Evolutionary conservation across 2,797 vertebrate species (phyloP).

Genomic region (Gambelia wislizenii): DNA sequence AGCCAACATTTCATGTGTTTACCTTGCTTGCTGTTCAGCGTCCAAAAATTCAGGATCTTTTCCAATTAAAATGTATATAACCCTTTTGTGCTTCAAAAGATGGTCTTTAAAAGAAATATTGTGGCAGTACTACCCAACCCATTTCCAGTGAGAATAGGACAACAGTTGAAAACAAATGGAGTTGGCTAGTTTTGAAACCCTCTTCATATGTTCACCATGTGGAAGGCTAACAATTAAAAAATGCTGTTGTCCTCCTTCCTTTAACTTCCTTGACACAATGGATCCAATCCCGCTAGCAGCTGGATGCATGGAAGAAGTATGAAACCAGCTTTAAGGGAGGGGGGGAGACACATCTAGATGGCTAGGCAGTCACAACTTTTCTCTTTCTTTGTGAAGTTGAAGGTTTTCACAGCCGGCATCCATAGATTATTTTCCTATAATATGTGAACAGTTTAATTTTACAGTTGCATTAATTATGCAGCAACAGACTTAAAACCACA

Average conservation of each 20-base stretch:
- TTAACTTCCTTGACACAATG: background rate
- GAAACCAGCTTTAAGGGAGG: conserved; percentile 23
- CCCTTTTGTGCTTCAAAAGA: background rate
- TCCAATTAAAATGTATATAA: background rate
- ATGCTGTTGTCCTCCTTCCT: background rate
- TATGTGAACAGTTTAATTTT: background rate
- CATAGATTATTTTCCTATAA: conserved; percentile 15
- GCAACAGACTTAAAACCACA: background rate
- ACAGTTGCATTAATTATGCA: background rate
- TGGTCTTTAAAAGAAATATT: background rate
- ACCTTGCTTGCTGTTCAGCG: background rate
- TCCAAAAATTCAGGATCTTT: background rate
- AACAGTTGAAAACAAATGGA: background rate
- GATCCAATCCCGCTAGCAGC: background rate
- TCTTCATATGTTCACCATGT: background rate
- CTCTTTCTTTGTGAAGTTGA: background rate
- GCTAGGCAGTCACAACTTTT: background rate
- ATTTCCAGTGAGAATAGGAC: background rate
- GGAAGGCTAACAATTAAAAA: background rate
- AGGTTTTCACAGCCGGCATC: too few species aligned
- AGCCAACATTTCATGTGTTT: too few species aligned
- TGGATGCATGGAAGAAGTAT: background rate
- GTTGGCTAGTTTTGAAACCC: background rate
- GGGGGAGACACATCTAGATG: background rate
- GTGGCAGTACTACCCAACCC: background rate